Base-by-base conservation (phyloP, 2,797 vertebrate species). In the Nannoperca australis region DNA sequence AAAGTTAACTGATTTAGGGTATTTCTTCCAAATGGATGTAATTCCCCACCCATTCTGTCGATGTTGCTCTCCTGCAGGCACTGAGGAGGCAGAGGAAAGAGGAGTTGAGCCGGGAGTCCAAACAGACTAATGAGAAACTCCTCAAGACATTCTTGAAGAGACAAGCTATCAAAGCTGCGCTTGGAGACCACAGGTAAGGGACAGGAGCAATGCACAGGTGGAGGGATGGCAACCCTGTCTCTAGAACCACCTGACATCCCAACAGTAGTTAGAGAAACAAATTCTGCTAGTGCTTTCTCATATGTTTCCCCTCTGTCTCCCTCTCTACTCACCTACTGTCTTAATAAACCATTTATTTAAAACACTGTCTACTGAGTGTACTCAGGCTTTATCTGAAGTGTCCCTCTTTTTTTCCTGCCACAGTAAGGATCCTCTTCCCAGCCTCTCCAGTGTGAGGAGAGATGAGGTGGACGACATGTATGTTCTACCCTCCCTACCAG, bases 81-180 rank as follows among this genome's bases (percentile, higher is more conserved):
- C 94, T 96, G 74, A 96, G 98, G 87, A 96, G 97, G 81, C 97
- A 98, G 76, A 96, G 95, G 85, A 99, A 97, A 88, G 97, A 99
- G 62, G 83, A 94, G 24, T 92, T 97, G 13, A 79, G 42, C 11
- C 90, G 20, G 2, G 97, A 98, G 90, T 98, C 97, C 61, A 96
- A 93, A 73, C 96, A 96, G 90, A 98, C 97, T 42, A 93, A 95
- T 32, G 97, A 99, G 76, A 99, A 98, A 78, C 95, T 99, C 61
- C 90, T 99, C 75, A 97, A 87, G 91, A 99, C 97, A 0, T 96
- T 99, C 81, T 85, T 99, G 82, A 99, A 99, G 93, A 96, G 97
- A 93, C 97, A 99, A 22, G 96, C 95, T 32, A 92, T 99, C 81
- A 98, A 96, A 95, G 95, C 96, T 74, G 96, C 96, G n/a, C 94